Evolutionary conservation across 1,140 invertebrate genomes (phyloP).

Genomic region (Tetramorium simillimum): DNA sequence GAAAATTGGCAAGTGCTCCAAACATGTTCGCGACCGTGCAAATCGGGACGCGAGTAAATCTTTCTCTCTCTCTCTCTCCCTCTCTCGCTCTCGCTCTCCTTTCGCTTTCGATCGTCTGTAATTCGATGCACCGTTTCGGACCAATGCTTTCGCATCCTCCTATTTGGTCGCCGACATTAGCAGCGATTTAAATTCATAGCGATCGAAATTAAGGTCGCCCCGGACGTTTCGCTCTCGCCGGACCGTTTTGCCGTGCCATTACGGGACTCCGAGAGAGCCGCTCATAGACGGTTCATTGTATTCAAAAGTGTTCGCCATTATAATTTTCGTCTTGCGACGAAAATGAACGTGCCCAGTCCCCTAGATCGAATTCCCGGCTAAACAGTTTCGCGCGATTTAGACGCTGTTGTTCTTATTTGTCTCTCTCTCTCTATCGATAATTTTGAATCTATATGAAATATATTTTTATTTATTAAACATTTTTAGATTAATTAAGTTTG

Average conservation of each 20-base stretch:
- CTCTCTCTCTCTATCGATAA: no score
- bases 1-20: slow-evolving; percentile 16
- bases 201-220: slow-evolving; percentile 59
- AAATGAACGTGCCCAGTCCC: slow-evolving; percentile 12
- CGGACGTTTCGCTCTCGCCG: slow-evolving; percentile 45
- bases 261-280: slow-evolving; percentile 13
- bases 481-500: no score
- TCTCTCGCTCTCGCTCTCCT: background rate
- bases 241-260: slow-evolving; percentile 39
- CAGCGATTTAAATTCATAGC: slow-evolving; percentile 62
- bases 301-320: slow-evolving; percentile 45
- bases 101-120: slow-evolving; percentile 6
- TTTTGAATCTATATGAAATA: no score
- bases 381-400: background rate
- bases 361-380: slow-evolving; percentile 7
- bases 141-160: slow-evolving; percentile 52
- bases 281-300: slow-evolving; percentile 57
- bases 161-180: slow-evolving; percentile 56
- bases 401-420: no score
- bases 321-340: slow-evolving; percentile 46
- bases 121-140: slow-evolving; percentile 46
- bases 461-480: no score
- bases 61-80: background rate
- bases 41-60: background rate
- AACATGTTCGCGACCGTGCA: background rate